Conservation (phyloP, 2,888 invertebrate genomes). For the Nasonia oneida region DNA sequence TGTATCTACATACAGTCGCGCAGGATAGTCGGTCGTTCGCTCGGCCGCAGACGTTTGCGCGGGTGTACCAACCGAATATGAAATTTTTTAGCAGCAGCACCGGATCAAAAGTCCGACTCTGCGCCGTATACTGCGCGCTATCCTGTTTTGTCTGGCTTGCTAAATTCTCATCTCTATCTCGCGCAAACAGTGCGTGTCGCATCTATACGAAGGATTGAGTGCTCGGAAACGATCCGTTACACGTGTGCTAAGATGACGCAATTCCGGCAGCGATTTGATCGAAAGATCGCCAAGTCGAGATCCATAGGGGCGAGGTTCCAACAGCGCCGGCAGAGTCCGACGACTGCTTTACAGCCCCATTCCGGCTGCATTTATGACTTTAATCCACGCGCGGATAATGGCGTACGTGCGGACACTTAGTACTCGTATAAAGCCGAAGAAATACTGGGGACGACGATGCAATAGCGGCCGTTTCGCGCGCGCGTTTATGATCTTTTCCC, state of each 20-base stretch:
- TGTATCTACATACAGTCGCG: not conserved
- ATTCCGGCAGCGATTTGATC: not conserved
- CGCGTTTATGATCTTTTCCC: conserved; percentile 7
- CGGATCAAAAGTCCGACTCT: conserved; percentile 36
- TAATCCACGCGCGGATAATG: conserved; percentile 54
- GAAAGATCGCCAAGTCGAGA: not conserved
- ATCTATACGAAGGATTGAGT: not conserved
- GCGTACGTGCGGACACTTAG: conserved; percentile 46
- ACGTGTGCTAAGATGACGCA: not conserved
- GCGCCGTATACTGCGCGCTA: not conserved
- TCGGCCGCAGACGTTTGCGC: conserved; percentile 21
- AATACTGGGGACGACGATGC: conserved; percentile 15
- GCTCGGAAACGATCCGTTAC: conserved; percentile 9
- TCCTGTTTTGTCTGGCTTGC: conserved; percentile 22
- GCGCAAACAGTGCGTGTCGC: no score
- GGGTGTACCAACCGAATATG: conserved; percentile 38
- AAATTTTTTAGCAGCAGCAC: conserved; percentile 34
- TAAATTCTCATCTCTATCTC: no score
- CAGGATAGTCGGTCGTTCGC: conserved; percentile 25
- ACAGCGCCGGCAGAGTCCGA: no score
- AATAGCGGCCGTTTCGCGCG: not conserved
- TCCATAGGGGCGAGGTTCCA: not conserved
- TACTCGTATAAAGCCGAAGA: conserved; percentile 37
- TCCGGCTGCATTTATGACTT: conserved; percentile 63
- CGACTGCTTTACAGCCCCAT: conserved; percentile 52